Conservation (phyloP, 2,113 vertebrate species). For the Festucalex cinctus region DNA sequence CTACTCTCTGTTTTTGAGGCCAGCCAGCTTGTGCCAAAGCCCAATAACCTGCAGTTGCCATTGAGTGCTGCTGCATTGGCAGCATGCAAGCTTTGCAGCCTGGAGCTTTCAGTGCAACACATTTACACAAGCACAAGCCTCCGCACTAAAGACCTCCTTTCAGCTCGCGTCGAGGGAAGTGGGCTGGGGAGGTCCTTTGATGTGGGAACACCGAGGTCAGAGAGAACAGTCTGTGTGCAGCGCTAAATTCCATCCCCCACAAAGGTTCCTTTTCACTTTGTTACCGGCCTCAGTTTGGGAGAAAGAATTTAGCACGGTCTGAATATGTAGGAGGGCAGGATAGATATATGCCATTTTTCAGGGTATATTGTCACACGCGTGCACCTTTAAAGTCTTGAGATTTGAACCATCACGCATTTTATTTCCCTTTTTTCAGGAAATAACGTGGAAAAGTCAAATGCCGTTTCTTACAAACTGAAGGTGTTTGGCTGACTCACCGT, state of each 20-base stretch:
- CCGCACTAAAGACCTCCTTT: conserved; percentile 60
- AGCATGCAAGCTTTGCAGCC: conserved; percentile 52
- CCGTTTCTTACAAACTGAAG: conserved; percentile 85
- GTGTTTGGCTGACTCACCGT: conserved; percentile 67
- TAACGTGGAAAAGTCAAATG: conserved; percentile 78
- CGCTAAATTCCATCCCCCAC: conserved; percentile 74
- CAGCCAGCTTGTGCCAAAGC: conserved; percentile 41
- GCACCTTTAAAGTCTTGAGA: conserved; percentile 26
- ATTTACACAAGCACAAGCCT: conserved; percentile 48
- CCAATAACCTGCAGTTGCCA: conserved; percentile 41
- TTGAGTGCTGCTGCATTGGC: conserved; percentile 47
- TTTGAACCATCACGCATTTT: conserved; percentile 31
- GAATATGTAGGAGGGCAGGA: conserved; percentile 51
- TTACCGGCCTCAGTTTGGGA: conserved; percentile 59
- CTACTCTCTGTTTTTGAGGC: conserved; percentile 20
- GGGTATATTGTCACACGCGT: conserved; percentile 30
- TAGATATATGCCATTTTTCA: conserved; percentile 51
- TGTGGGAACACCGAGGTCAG: conserved; percentile 75
- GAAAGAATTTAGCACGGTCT: conserved; percentile 46
- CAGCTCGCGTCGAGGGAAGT: conserved; percentile 60
- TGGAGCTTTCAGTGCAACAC: conserved; percentile 54
- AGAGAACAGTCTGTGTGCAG: conserved; percentile 66
- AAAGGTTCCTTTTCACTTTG: conserved; percentile 65
- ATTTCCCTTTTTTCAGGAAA: conserved; percentile 68
- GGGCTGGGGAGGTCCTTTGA: conserved; percentile 70